A percentile compares a stretch with the other conserved stretches of the same genome.
Conservation (phyloP, 2,797 vertebrate species). For the Ptychobarbus kaznakovi region DNA sequence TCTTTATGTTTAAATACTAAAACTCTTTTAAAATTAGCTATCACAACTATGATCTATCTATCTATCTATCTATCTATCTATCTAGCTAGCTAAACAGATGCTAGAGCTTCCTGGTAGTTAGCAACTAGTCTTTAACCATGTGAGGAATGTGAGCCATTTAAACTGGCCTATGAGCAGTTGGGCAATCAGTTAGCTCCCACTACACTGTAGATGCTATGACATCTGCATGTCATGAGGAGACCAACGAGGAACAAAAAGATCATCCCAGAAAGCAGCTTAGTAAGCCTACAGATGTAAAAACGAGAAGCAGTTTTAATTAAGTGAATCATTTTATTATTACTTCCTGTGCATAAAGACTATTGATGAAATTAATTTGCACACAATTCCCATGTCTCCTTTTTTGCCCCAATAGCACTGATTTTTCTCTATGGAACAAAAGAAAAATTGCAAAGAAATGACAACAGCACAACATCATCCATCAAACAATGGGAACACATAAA, state of each 20-base stretch:
- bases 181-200: background rate
- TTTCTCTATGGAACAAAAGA: slow-evolving; percentile 56
- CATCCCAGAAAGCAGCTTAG: background rate
- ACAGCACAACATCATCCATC: slow-evolving; percentile 73
- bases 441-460: slow-evolving; percentile 63
- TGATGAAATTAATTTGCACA: slow-evolving; percentile 18
- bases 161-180: background rate
- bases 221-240: background rate
- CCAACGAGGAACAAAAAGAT: background rate
- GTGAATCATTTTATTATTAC: background rate
- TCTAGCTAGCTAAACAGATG: background rate
- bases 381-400: background rate
- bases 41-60: background rate
- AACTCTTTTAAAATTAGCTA: background rate
- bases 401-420: background rate
- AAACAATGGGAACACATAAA: slow-evolving; percentile 65
- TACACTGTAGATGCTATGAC: background rate
- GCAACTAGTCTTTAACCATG: no score
- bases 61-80: background rate
- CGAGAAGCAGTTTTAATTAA: background rate
- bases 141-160: background rate
- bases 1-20: background rate
- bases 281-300: background rate
- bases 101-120: background rate
- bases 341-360: background rate